Conservation (phyloP, 2,888 invertebrate species). For the Polydesmus complanatus region DNA sequence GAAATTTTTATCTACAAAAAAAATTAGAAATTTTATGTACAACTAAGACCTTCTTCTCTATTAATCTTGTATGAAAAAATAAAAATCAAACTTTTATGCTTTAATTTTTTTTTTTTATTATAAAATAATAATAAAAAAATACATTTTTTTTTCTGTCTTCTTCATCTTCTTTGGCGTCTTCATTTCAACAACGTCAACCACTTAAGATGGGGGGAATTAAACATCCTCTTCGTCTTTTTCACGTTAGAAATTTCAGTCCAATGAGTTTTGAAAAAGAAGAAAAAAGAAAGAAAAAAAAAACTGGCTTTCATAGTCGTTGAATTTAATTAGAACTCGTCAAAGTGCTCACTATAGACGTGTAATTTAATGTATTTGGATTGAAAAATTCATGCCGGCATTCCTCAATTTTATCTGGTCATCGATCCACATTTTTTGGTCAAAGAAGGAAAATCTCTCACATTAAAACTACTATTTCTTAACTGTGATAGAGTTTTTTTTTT, state of each 20-base stretch:
- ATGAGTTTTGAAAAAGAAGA: no score
- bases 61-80: no score
- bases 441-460: no score
- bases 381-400: neutral
- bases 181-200: neutral
- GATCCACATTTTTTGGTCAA: neutral
- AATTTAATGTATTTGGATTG: neutral
- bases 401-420: neutral
- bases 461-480: no score
- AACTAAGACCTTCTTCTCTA: no score
- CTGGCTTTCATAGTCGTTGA: neutral
- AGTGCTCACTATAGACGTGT: neutral
- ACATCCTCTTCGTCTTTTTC: neutral
- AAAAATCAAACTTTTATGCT: no score
- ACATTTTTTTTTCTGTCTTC: neutral
- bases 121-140: no score
- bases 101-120: no score
- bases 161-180: neutral
- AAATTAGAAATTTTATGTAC: no score
- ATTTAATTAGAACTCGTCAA: neutral
- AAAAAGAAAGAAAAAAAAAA: neutral
- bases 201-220: neutral
- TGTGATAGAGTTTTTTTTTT: no score
- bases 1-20: no score
- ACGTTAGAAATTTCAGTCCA: neutral